A percentile compares a stretch with the other conserved stretches of the same genome.
Evolutionary conservation across 2,113 vertebrate genomes (phyloP).

Genomic region (Stomatorhinus ivindoensis): DNA sequence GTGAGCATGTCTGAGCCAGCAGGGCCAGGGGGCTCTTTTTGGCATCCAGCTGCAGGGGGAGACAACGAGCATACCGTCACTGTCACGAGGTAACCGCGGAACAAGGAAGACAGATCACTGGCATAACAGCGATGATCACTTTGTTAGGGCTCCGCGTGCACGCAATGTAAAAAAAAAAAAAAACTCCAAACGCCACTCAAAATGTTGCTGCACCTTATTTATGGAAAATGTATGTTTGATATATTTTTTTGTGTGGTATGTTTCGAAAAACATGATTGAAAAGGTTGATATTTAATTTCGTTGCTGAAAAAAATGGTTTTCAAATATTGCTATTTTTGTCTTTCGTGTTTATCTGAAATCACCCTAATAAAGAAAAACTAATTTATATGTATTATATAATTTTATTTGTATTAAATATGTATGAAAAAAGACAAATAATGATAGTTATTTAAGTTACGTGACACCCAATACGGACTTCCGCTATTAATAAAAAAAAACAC

Average conservation of each 20-base stretch:
- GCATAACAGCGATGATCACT: not conserved
- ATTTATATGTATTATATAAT: not conserved
- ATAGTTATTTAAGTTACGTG: not conserved
- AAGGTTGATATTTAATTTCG: not conserved
- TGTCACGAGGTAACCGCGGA: not conserved
- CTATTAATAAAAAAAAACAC: not conserved
- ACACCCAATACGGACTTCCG: not conserved
- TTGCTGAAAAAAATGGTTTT: not conserved
- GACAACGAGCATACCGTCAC: slow-evolving; percentile 13
- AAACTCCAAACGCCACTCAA: not conserved
- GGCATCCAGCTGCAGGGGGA: slow-evolving; percentile 75
- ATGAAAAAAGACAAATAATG: not conserved
- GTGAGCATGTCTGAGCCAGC: slow-evolving; percentile 89
- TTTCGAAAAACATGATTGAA: not conserved
- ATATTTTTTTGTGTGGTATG: not conserved
- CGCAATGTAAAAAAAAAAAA: not conserved
- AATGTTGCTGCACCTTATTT: not conserved
- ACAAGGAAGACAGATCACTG: not conserved
- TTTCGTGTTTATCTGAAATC: not conserved
- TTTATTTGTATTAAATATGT: not conserved
- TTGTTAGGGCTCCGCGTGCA: not conserved
- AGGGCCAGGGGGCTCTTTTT: slow-evolving; percentile 91
- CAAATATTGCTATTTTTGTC: not conserved
- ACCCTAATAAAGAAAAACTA: not conserved
- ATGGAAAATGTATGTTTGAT: not conserved